These are phyloP conservation scores for Doryteuthis pealeii DNA, from an alignment of 1,140 invertebrate species.

Conservation along the genomic window DNA sequence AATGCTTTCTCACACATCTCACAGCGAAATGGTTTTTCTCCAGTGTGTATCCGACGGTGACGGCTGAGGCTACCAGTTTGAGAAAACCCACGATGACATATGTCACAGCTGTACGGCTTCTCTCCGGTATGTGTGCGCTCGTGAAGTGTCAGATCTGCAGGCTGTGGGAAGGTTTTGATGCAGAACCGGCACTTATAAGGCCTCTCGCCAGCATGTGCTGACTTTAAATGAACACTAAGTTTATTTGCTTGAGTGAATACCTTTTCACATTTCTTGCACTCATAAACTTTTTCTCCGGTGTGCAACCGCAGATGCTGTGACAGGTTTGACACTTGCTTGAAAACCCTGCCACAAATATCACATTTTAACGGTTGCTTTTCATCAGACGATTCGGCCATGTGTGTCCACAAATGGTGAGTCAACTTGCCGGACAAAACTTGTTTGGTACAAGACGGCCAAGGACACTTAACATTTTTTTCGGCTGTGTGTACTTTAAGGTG, in stretches of 20 bases:
- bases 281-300: not conserved
- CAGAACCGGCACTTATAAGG: slow-evolving; percentile 57
- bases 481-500: too few species aligned
- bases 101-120: slow-evolving; percentile 62
- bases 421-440: too few species aligned
- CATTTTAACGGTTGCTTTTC: not conserved
- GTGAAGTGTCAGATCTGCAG: slow-evolving; percentile 62
- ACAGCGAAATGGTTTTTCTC: not conserved
- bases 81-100: slow-evolving; percentile 61
- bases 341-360: not conserved
- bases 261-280: not conserved
- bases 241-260: not conserved
- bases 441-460: too few species aligned
- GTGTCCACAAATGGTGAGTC: too few species aligned
- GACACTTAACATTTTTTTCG: too few species aligned
- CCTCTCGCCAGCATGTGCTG: slow-evolving; percentile 54
- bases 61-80: not conserved
- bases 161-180: slow-evolving; percentile 61
- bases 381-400: too few species aligned
- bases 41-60: not conserved
- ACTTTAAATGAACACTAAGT: not conserved
- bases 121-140: slow-evolving; percentile 62
- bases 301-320: not conserved
- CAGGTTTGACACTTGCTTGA: not conserved
- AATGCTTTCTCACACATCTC: not conserved